These are phyloP conservation scores for Myripristis murdjan DNA, from an alignment of 2,797 vertebrate species.

Conservation along the genomic window DNA sequence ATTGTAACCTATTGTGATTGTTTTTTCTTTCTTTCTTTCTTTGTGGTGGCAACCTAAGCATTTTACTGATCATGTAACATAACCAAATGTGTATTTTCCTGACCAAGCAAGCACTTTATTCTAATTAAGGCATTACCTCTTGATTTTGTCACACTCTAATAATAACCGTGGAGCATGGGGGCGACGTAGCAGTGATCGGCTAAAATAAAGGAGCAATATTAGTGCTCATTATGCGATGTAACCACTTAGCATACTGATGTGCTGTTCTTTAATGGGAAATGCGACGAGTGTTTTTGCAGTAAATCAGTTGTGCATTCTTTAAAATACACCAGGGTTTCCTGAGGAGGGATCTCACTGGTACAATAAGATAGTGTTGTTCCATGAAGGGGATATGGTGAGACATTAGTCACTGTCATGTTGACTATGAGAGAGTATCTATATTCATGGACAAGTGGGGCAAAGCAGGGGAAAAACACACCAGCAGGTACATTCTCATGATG, in stretches of 20 bases:
- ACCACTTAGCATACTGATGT: neutral
- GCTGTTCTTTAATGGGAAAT: neutral
- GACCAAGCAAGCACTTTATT: neutral
- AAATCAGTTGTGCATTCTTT: too few relatives aligned
- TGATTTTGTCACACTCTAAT: neutral
- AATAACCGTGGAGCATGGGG: neutral
- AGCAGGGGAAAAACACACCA: too few relatives aligned
- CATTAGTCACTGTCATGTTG: too few relatives aligned
- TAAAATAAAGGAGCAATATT: neutral
- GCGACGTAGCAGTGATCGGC: neutral
- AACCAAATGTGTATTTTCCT: neutral
- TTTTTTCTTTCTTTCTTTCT: neutral
- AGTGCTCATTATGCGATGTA: neutral
- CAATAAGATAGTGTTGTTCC: too few relatives aligned
- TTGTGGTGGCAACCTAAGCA: neutral
- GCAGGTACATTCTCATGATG: too few relatives aligned
- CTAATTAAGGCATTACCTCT: neutral
- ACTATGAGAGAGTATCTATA: too few relatives aligned
- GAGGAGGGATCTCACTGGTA: too few relatives aligned
- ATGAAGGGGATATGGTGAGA: too few relatives aligned
- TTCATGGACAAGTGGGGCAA: too few relatives aligned
- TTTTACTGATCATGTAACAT: neutral
- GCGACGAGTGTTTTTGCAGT: neutral
- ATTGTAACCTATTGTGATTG: conserved; percentile 1
- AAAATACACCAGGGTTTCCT: too few relatives aligned